A percentile compares a stretch with the other conserved stretches of the same genome.
Evolutionary conservation across 2,113 vertebrate genomes (phyloP).

Genomic region (Rhabdornis inornatus): DNA sequence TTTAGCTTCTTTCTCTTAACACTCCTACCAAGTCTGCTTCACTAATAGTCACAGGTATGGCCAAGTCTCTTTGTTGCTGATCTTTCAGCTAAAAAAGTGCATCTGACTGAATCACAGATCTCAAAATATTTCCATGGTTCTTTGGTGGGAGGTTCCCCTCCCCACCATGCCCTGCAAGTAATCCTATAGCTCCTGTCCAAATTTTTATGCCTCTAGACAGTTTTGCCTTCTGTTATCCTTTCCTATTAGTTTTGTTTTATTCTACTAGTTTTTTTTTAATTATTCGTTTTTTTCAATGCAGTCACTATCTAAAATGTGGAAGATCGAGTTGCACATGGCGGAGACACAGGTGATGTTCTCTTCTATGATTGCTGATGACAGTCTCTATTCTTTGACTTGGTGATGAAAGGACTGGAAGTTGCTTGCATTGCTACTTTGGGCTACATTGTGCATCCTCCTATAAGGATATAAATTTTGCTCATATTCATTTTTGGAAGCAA

Average conservation of each 20-base stretch:
- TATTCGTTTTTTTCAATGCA: not conserved
- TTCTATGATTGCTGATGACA: not conserved
- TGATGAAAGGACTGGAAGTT: not conserved
- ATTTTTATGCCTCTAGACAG: not conserved
- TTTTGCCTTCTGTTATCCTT: not conserved
- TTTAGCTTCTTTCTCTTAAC: not conserved
- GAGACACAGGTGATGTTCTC: not conserved
- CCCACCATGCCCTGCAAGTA: not conserved
- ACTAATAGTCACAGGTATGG: not conserved
- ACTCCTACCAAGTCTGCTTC: not conserved
- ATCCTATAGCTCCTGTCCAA: not conserved
- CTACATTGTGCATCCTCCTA: not conserved
- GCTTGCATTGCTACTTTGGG: not conserved
- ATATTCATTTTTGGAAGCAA: constrained; percentile 14
- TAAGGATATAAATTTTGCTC: not conserved
- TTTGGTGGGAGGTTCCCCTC: not conserved
- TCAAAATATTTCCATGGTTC: not conserved
- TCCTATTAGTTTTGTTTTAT: not conserved
- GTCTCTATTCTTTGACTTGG: not conserved
- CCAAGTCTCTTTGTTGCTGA: not conserved
- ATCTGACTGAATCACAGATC: not conserved
- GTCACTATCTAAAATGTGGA: not conserved
- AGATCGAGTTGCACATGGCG: fast-evolving
- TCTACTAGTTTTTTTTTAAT: not conserved
- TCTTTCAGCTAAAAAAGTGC: not conserved